Evolutionary conservation across 1,140 invertebrate genomes (phyloP).

Genomic region (Megalopta genalis): DNA sequence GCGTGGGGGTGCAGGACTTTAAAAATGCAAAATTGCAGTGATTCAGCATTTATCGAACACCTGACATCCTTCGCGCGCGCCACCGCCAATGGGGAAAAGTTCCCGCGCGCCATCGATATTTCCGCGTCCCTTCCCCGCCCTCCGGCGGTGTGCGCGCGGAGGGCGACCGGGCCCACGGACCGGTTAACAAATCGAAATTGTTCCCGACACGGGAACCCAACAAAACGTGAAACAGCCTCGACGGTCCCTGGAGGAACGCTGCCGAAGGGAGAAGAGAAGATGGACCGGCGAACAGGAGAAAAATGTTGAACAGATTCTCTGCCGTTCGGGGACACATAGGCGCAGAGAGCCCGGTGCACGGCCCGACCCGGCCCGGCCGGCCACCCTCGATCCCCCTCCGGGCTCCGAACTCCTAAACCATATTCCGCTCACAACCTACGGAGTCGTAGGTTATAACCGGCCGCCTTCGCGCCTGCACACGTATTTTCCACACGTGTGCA

Average conservation of each 20-base stretch:
- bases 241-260: neutral
- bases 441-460: slow-evolving; percentile 47
- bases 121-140: slow-evolving; percentile 7
- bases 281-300: slow-evolving; percentile 1
- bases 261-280: neutral
- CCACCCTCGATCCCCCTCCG: neutral
- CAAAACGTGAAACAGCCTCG: neutral
- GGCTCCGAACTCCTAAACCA: slow-evolving; percentile 42
- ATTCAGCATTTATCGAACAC: slow-evolving; percentile 47
- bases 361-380: too few relatives aligned
- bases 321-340: slow-evolving; percentile 29
- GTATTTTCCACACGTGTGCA: slow-evolving; percentile 54
- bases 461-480: slow-evolving; percentile 59
- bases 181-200: slow-evolving; percentile 40
- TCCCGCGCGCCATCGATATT: slow-evolving; percentile 29
- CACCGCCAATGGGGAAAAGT: slow-evolving; percentile 19
- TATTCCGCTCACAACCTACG: slow-evolving; percentile 63
- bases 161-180: neutral
- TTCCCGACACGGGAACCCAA: neutral
- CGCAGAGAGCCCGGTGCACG: neutral
- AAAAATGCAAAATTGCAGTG: slow-evolving; percentile 48
- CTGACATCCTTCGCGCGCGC: slow-evolving; percentile 18
- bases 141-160: neutral
- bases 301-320: slow-evolving; percentile 39
- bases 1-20: slow-evolving; percentile 12